Conservation (phyloP, 2,888 invertebrate species). For the Erebia aethiops region DNA sequence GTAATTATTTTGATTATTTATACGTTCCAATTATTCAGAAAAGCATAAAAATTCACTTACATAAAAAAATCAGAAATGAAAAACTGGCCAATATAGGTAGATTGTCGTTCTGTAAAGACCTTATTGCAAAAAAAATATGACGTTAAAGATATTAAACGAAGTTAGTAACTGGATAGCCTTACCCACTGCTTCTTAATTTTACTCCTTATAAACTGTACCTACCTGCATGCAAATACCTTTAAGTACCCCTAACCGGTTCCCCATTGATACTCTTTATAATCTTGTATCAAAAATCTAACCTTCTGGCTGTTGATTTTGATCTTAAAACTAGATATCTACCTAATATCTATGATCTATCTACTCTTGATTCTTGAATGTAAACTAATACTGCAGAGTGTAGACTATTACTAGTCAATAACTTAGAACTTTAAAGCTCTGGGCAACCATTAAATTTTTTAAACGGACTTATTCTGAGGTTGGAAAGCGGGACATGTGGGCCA, state of each 20-base stretch:
- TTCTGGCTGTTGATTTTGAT: background rate
- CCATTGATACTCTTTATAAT: conserved; percentile 13
- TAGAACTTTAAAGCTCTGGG: too few species aligned
- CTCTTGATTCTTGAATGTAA: too few species aligned
- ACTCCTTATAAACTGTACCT: conserved; percentile 10
- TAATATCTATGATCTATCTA: too few species aligned
- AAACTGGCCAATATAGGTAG: background rate
- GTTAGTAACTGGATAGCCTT: conserved; percentile 16
- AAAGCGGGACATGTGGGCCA: too few species aligned
- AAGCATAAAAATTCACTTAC: too few species aligned
- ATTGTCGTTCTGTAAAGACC: conserved; percentile 1
- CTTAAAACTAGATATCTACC: background rate
- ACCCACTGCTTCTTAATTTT: conserved; percentile 13
- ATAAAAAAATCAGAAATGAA: background rate
- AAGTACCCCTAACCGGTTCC: background rate
- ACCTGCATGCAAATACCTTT: conserved; percentile 2
- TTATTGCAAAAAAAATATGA: conserved; percentile 25
- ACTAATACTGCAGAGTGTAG: too few species aligned
- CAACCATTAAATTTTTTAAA: too few species aligned
- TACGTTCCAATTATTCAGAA: too few species aligned
- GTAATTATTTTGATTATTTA: too few species aligned
- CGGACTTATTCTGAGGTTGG: too few species aligned
- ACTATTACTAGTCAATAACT: too few species aligned
- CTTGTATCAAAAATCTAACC: background rate
- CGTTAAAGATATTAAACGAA: conserved; percentile 16